These are phyloP conservation scores for Papilio machaon DNA, from an alignment of 1,140 invertebrate genomes.

Conservation along the genomic window DNA sequence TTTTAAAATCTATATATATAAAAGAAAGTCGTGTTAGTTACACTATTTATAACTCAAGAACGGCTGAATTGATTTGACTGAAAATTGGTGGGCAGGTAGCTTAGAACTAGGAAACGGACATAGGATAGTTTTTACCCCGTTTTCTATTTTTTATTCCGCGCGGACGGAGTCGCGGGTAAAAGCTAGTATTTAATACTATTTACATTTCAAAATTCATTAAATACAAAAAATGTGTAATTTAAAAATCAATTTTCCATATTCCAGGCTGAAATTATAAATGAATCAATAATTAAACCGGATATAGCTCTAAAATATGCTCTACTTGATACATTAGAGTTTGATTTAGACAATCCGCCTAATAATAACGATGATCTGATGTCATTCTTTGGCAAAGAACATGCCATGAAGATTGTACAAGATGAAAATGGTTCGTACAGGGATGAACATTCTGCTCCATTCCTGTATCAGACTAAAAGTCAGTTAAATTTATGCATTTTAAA, in stretches of 20 bases:
- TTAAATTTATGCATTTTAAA: constrained; percentile 85
- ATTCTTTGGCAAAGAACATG: constrained; percentile 80
- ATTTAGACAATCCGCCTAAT: constrained; percentile 71
- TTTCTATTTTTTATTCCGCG: too few relatives aligned
- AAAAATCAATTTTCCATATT: constrained; percentile 36
- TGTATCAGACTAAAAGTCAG: constrained; percentile 90
- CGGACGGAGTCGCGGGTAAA: too few relatives aligned
- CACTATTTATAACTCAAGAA: too few relatives aligned
- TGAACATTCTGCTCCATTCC: constrained; percentile 90
- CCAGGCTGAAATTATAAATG: constrained; percentile 85
- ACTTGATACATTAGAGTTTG: constrained; percentile 74
- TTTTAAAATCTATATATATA: too few relatives aligned
- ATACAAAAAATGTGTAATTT: too few relatives aligned
- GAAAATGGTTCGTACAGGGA: constrained; percentile 85
- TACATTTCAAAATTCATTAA: too few relatives aligned
- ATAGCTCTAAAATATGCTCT: constrained; percentile 86
- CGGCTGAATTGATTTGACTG: too few relatives aligned
- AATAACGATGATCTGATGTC: constrained; percentile 76
- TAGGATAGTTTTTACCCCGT: too few relatives aligned
- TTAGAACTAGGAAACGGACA: too few relatives aligned
- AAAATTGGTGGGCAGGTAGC: too few relatives aligned
- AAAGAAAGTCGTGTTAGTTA: too few relatives aligned
- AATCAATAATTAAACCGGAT: constrained; percentile 89
- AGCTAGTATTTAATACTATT: too few relatives aligned
- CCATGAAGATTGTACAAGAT: constrained; percentile 78